phyloP scores from a whole-genome alignment of 2,888 invertebrate species.

The Mycalesis mineus region DNA sequence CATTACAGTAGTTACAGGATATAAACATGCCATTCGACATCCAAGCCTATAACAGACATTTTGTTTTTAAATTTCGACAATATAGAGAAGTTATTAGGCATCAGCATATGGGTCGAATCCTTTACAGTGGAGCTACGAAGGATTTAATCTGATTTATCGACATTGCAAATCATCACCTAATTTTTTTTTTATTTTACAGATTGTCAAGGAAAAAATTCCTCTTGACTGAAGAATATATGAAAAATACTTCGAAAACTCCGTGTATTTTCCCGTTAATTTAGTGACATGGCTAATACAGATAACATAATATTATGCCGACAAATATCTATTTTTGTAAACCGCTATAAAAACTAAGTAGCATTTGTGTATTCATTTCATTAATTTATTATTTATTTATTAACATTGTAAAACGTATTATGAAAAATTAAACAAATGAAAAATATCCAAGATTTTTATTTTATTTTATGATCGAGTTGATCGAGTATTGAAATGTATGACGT shows the following conservation, averaged over 20 bases:
- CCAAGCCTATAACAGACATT: no score
- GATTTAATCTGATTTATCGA: no score
- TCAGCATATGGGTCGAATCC: no score
- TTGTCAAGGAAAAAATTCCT: constrained; percentile 85
- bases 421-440: constrained; percentile 1
- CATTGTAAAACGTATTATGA: constrained; percentile 2
- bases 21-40: no score
- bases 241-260: background rate
- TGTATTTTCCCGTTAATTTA: background rate
- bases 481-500: no score
- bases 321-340: constrained; percentile 1
- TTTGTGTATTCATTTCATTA: constrained; percentile 27
- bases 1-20: no score
- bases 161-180: no score
- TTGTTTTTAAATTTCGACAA: no score
- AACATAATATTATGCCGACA: background rate
- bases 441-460: constrained; percentile 1
- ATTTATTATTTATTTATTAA: background rate
- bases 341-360: constrained; percentile 10
- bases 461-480: background rate
- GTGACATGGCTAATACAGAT: background rate
- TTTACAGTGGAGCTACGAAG: no score
- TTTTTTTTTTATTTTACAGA: constrained; percentile 72
- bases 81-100: no score
- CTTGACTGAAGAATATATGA: constrained; percentile 78